Evolutionary conservation across 2,888 invertebrate genomes (phyloP).

Genomic region (Temnothorax rugatulus): DNA sequence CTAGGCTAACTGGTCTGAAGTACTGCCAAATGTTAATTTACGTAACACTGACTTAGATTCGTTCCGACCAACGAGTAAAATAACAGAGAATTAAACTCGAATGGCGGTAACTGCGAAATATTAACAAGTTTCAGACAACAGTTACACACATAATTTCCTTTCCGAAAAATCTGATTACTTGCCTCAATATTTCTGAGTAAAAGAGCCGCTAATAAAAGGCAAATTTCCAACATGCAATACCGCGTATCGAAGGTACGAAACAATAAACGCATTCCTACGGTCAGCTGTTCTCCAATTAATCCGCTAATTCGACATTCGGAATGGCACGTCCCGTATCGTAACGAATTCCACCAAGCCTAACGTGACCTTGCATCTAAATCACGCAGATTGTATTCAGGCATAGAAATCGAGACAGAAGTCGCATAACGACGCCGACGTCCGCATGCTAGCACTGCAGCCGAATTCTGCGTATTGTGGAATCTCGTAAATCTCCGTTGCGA

Average conservation of each 20-base stretch:
- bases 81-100: background rate
- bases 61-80: conserved; percentile 11
- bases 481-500: conserved; percentile 55
- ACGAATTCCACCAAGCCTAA: conserved; percentile 66
- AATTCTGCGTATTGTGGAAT: conserved; percentile 54
- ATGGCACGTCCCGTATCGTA: conserved; percentile 55
- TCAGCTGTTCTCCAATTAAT: conserved; percentile 62
- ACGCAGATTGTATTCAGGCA: conserved; percentile 60
- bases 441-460: conserved; percentile 44
- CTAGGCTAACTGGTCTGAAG: conserved; percentile 56
- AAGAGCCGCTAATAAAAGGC: background rate
- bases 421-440: conserved; percentile 59
- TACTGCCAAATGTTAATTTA: conserved; percentile 72
- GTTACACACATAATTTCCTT: background rate
- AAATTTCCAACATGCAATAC: background rate
- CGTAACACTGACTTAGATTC: conserved; percentile 64
- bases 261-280: conserved; percentile 56
- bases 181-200: background rate
- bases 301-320: conserved; percentile 56
- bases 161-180: background rate
- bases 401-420: conserved; percentile 68
- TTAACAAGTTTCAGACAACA: background rate
- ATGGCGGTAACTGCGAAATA: background rate
- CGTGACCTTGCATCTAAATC: conserved; percentile 63
- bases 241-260: conserved; percentile 1